Evolutionary conservation across 37 sponge, comb jelly and placozoan genomes (phyloP), one percentile per base, ranked within the genome.

Genomic region (Axinella damicornis): DNA sequence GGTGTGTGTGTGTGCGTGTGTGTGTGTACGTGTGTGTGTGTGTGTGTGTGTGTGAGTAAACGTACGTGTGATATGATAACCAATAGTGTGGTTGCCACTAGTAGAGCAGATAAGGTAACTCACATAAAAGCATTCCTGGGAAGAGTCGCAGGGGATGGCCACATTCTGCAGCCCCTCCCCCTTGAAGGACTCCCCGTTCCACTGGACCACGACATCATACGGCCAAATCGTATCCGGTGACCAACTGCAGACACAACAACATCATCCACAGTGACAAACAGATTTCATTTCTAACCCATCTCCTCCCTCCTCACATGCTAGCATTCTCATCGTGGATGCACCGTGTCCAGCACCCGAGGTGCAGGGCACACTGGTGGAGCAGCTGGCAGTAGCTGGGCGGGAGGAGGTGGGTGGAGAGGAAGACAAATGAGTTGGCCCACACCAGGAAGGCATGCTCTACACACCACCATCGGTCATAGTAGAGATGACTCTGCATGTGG

Each of bases 391-490:
- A 91, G 72, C 61, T 65, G 21, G 92, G 88, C 19, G 95, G 92
- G n/a, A 94, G 78, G 21, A 90, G 73, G 24, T 88, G 89, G n/a
- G 82, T 76, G 38, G 88, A 72, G 39, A 94, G 70, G 21, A 91
- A 71, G 5, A 90, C 91, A 55, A 94, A 94, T 34, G 92, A 87
- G 56, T 87, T 90, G 53, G 85, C 87, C 95, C 95, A 94, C 36
- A 94, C 76, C 36, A 94, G 53, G 85, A 87, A 76, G 27, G 59
- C 80, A 41, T 87, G 88, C 77, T 94, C 80, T 24, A 83, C 56
- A 87, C 95, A 91, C 95, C 95, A 94, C 88, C 91, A 88, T 56
- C 73, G 83, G 85, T 94, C 91, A 80, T 88, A 94, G 77, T 79
- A 84, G 32, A 94, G 60, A 64, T 90, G 83, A 39, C 67, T 81